Evolutionary conservation across 2,797 vertebrate genomes (phyloP).

Genomic region (Gallinago solitaria): DNA sequence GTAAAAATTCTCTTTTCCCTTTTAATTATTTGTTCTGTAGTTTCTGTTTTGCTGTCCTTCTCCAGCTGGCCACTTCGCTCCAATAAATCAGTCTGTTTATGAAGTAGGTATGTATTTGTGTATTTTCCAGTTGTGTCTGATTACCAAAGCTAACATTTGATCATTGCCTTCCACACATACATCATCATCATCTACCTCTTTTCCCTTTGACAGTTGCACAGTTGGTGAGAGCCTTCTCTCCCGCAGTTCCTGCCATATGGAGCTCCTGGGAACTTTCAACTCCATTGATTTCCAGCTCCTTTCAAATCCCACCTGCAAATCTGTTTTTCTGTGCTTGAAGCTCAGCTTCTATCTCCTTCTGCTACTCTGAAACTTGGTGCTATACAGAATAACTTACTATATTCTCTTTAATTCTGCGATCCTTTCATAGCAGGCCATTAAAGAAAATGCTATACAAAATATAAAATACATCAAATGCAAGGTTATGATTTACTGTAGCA

Average conservation of each 20-base stretch:
- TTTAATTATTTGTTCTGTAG: not conserved
- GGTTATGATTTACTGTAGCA: not conserved
- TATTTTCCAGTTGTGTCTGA: slow-evolving; percentile 39
- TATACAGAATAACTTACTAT: not conserved
- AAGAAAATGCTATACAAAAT: not conserved
- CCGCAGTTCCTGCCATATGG: slow-evolving; percentile 52
- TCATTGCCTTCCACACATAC: not conserved
- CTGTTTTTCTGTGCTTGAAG: slow-evolving; percentile 27
- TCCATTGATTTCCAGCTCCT: slow-evolving; percentile 56
- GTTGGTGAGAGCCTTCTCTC: slow-evolving; percentile 43
- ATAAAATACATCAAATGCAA: not conserved
- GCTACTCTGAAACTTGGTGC: not conserved
- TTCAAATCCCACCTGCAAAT: slow-evolving; percentile 66
- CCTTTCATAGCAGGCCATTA: not conserved
- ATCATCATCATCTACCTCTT: not conserved
- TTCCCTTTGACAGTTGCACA: slow-evolving; percentile 39
- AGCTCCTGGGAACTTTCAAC: slow-evolving; percentile 55
- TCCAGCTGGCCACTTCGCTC: slow-evolving; percentile 43
- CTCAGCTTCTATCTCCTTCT: slow-evolving; percentile 26
- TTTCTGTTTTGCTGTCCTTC: slow-evolving; percentile 6
- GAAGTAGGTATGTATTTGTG: not conserved
- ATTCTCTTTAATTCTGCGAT: not conserved
- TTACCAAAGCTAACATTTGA: slow-evolving; percentile 34
- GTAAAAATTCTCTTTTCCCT: not conserved
- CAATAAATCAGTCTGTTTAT: not conserved